Base-by-base conservation (phyloP, 2,797 vertebrate genomes). In the Anisognathus igniventris region DNA sequence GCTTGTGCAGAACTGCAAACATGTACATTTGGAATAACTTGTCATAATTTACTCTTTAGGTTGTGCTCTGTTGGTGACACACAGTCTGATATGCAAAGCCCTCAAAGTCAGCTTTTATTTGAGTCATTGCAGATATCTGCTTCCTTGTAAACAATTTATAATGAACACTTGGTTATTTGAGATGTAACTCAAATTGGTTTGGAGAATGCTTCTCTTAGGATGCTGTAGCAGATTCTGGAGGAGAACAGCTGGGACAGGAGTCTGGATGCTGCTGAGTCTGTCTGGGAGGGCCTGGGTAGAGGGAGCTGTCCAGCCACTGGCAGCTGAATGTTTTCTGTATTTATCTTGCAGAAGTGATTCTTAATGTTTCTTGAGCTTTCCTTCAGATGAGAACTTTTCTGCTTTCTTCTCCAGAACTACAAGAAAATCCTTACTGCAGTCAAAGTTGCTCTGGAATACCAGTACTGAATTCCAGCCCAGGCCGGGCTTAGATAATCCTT, bases 21-120 rank as follows among this genome's bases (percentile, higher is more conserved):
- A 18, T 14, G 19, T 44, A 66, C 84, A 79, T 79, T 51, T 72
- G 33, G 58, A 78, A 56, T 91, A 95, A 73, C 47, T 92, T 95
- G 70, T 81, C 83, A 33, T 70, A 74, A 86, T 72, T 92, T 81
- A 48, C 71, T 67, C 33, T 86, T 95, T 62, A 86, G 53, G 62
- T 83, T 95, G 56, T 73, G 57, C 84, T 96, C 51, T 92, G 33
- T 91, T 92, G 93, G 81, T 91, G 67, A 81, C 20, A 19, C 62
- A 72, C 48, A 67, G 30, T 81, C 75, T 90, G 88, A 95, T 80
- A 77, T 94, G 94, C 79, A 96, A 95, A 95, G 48, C 66, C 57
- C 80, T 56, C 33, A 8, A 91, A 92, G 80, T 77, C 83, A 82
- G 45, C 72, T 97, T 95, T 75, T 80, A 3, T 84, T 91, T 1